A percentile compares a stretch with the other conserved stretches of the same genome.
phyloP scores from a whole-genome alignment of 2,888 invertebrate genomes.

The Zeuzera pyrina region DNA sequence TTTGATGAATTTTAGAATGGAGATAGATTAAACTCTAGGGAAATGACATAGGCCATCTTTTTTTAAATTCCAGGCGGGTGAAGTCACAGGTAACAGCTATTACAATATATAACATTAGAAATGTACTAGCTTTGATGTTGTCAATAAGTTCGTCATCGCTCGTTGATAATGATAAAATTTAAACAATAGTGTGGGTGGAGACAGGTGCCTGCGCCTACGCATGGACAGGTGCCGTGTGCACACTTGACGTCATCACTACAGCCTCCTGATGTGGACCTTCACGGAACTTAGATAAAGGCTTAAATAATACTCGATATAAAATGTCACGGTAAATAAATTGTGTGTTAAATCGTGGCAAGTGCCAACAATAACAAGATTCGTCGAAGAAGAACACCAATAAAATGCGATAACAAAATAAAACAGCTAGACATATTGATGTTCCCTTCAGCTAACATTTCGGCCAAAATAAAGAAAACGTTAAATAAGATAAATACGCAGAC shows the following conservation, averaged over 20 bases:
- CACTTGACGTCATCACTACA: slow-evolving; percentile 50
- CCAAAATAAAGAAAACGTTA: background rate
- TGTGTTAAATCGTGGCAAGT: background rate
- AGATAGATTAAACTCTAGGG: no score
- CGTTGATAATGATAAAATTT: slow-evolving; percentile 3
- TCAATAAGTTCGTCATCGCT: slow-evolving; percentile 1
- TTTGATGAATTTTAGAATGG: no score
- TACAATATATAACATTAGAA: slow-evolving; percentile 10
- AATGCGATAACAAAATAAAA: no score
- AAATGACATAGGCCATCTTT: no score
- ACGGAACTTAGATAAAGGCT: slow-evolving; percentile 25
- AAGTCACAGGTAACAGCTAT: no score
- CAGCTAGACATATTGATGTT: no score
- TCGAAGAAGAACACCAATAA: no score
- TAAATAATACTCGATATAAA: background rate
- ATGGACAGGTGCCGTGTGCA: slow-evolving; percentile 61
- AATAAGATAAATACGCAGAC: background rate
- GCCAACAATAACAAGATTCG: no score
- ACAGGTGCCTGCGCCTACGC: slow-evolving; percentile 57
- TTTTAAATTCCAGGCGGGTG: no score
- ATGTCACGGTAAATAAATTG: background rate
- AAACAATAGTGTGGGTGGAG: slow-evolving; percentile 35
- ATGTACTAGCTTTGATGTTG: no score
- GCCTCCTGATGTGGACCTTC: slow-evolving; percentile 41
- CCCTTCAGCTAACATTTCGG: no score